A percentile compares a stretch with the other conserved stretches of the same genome.
Evolutionary conservation across 2,797 vertebrate species (phyloP).

Genomic region (Amblyopsis hoosieri): DNA sequence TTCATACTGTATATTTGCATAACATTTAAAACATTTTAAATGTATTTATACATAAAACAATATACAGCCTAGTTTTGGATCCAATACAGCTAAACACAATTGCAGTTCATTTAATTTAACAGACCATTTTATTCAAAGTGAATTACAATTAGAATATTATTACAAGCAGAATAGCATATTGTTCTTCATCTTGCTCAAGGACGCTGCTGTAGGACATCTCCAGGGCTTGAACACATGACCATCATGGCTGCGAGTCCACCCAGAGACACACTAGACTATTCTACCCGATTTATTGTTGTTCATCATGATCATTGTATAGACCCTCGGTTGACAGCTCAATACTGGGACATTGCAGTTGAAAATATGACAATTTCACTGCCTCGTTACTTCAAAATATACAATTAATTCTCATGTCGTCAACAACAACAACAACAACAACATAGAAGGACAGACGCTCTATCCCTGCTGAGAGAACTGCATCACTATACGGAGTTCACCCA

Average conservation of each 20-base stretch:
- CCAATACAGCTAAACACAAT: not conserved
- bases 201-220: not conserved
- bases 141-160: too few relatives aligned
- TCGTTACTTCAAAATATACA: not conserved
- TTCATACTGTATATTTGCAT: not conserved
- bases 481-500: slow-evolving; percentile 46
- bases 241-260: too few relatives aligned
- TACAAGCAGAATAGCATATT: too few relatives aligned
- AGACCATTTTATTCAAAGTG: too few relatives aligned
- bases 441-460: not conserved
- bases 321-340: too few relatives aligned
- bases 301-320: too few relatives aligned
- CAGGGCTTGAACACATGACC: not conserved
- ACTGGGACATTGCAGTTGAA: not conserved
- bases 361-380: not conserved
- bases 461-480: not conserved
- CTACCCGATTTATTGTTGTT: too few relatives aligned
- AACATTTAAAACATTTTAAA: not conserved
- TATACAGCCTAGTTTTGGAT: not conserved
- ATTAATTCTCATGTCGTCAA: too few relatives aligned
- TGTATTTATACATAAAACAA: not conserved
- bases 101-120: not conserved
- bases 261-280: too few relatives aligned
- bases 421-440: not conserved
- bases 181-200: too few relatives aligned